Evolutionary conservation across 2,113 vertebrate species (phyloP).

Genomic region (Enhydra lutris): DNA sequence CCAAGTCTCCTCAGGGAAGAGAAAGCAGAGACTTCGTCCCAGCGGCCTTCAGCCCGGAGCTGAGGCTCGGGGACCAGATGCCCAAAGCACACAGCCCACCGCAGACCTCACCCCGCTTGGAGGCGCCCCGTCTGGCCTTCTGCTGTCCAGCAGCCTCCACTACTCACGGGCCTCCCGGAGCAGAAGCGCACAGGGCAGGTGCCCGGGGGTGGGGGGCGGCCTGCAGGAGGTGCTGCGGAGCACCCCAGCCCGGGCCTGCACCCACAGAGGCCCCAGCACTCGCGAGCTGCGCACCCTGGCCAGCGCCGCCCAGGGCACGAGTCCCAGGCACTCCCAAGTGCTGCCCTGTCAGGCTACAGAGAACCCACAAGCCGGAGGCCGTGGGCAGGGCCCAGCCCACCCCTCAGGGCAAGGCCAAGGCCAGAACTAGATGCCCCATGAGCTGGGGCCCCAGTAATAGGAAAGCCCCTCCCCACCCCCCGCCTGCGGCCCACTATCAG

Average conservation of each 20-base stretch:
- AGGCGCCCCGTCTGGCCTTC: background rate
- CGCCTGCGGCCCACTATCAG: background rate
- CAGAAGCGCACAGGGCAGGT: no score
- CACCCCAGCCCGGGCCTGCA: background rate
- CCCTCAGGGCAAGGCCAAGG: no score
- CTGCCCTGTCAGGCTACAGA: background rate
- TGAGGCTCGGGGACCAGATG: rapidly evolving
- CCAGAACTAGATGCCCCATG: background rate
- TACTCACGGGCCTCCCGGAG: background rate
- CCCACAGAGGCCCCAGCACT: no score
- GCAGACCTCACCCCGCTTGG: rapidly evolving
- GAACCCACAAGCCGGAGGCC: background rate
- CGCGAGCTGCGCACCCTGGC: background rate
- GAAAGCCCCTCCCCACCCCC: background rate
- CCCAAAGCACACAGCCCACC: background rate
- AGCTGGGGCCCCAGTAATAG: background rate
- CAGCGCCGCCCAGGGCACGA: background rate
- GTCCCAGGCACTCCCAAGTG: no score
- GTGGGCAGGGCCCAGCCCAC: background rate
- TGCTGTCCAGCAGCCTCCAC: background rate
- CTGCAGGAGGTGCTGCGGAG: background rate
- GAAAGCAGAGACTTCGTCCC: background rate
- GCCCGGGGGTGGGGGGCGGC: no score
- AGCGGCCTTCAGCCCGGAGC: no score
- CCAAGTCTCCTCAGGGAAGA: background rate